Base-by-base conservation (phyloP, 2,888 invertebrate genomes). In the Tortricodes alternella region DNA sequence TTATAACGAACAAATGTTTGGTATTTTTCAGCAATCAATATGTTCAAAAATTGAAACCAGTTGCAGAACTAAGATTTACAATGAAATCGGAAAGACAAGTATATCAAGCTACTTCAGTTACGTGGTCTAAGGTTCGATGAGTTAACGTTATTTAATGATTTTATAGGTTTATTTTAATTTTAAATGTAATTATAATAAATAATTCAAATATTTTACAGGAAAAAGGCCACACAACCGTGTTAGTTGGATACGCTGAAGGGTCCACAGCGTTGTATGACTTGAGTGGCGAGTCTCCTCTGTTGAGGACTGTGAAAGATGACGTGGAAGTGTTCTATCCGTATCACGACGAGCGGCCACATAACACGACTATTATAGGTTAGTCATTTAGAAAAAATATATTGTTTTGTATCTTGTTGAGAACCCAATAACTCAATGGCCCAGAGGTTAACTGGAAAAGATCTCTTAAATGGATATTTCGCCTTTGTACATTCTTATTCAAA, bases 171-270 rank as follows among this genome's bases (percentile, higher is more conserved):
- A 46, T 38, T 21, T 15, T 5, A 24, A 61, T 4, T 21, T 4
- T 21, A 4, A 4, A 4, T 5, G 21, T 21, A 21, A 4, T 21
- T 4, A 3, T 21, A 21, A 21, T 4, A 21, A 21, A 21, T 27
- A 2, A 27, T n/a, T 11, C 11, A 5, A n/a, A 29, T 50, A 51
- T 58, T 57, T 84, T 85, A 19, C 67, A 93, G 92, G 85, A 89
- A 76, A 80, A 80, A 63, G 91, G 87, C 0, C 93, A 93, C 66
- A 80, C 81, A 6, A 79, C 85, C 24, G 78, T 95, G 39, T 91
- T 92, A n/a, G 94, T 93, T 1, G 95, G 95, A 1, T 95, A 94
- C 70, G 88, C 93, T 0, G 93, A 94, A 71, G 95, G 95, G 0
- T 85, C 92, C 23, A 90, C 93, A 1, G 94, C 93, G 2, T 74